phyloP scores from a whole-genome alignment of 1,140 invertebrate genomes.

The Diachasmimorpha longicaudata region DNA sequence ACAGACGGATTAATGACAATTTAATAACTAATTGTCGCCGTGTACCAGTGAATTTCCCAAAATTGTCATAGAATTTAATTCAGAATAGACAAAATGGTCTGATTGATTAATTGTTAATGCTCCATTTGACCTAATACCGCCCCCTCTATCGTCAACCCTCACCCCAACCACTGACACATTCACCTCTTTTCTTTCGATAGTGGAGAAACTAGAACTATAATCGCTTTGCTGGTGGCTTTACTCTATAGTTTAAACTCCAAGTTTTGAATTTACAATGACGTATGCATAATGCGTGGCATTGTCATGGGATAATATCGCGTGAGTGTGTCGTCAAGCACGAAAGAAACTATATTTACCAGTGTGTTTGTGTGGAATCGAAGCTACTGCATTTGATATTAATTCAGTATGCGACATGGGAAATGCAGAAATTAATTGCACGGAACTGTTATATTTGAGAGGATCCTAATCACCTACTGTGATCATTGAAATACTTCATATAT shows the following conservation, averaged over 20 bases:
- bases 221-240: neutral
- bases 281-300: conserved; percentile 24
- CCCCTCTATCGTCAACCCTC: neutral
- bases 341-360: neutral
- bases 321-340: conserved; percentile 24
- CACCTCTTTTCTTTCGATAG: neutral
- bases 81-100: neutral
- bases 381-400: neutral
- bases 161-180: neutral
- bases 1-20: neutral
- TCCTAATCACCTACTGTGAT: too few relatives aligned
- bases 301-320: conserved; percentile 22
- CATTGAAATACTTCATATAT: too few relatives aligned
- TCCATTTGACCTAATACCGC: neutral
- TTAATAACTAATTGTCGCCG: neutral
- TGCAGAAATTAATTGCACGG: neutral
- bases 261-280: conserved; percentile 15
- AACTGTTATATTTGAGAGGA: neutral
- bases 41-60: neutral
- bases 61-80: neutral
- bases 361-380: neutral
- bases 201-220: neutral
- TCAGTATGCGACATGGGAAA: neutral
- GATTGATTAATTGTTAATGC: neutral
- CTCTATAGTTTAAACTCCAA: neutral